phyloP scores from a whole-genome alignment of 2,888 invertebrate species.

The Drosophila phalerata region DNA sequence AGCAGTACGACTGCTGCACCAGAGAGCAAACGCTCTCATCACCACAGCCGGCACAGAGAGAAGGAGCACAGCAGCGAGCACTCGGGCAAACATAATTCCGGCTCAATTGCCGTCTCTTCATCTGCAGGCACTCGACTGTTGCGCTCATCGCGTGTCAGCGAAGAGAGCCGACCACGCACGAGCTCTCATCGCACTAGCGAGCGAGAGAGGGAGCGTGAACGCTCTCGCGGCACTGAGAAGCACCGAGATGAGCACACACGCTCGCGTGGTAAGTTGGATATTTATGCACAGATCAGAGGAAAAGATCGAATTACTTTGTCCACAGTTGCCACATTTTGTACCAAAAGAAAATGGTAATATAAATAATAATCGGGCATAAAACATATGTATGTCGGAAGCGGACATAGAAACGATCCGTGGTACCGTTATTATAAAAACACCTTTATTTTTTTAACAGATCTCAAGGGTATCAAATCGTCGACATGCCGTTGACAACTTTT shows the following conservation, averaged over 20 bases:
- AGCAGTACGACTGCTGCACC: constrained; percentile 35
- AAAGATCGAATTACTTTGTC: background rate
- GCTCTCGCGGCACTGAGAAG: constrained; percentile 53
- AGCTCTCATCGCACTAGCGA: constrained; percentile 52
- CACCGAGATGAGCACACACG: constrained; percentile 69
- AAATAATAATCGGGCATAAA: no score
- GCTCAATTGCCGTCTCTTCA: constrained; percentile 5
- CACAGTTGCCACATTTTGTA: background rate
- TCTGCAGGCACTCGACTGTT: constrained; percentile 57
- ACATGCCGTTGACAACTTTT: background rate
- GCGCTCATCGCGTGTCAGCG: constrained; percentile 65
- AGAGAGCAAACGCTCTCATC: constrained; percentile 65
- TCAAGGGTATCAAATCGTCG: background rate
- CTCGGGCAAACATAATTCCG: constrained; percentile 46
- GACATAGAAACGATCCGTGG: background rate
- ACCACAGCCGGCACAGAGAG: constrained; percentile 75
- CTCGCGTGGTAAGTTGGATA: constrained; percentile 70
- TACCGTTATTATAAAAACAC: background rate
- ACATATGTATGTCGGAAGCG: no score
- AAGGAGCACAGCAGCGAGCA: constrained; percentile 48
- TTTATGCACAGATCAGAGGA: background rate
- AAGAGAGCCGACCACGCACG: constrained; percentile 63
- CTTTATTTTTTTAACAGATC: no score
- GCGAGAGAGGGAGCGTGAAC: constrained; percentile 56
- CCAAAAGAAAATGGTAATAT: no score